Evolutionary conservation across 1,140 invertebrate species (phyloP), one percentile per base, ranked within the genome.

Genomic region (Drosophila navojoa): DNA sequence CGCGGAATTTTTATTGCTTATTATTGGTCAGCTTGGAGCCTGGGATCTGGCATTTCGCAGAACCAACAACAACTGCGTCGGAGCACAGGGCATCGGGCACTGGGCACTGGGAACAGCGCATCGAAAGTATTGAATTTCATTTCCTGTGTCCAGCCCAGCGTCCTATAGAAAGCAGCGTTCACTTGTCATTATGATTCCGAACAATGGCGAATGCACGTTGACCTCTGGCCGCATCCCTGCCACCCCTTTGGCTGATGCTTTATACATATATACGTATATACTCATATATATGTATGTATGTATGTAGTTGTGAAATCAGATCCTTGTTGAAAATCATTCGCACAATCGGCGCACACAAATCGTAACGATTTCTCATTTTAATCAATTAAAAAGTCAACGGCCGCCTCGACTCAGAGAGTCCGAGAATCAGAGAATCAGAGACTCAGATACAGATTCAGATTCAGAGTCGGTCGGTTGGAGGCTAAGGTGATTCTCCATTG

Each of bases 341-440:
- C 77, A 78, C 81, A 91, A 91, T 91, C 90, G 78, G 52, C 77
- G 81, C 77, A 77, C 85, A 80, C 74, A 90, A 85, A 91, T 91
- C 90, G 90, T 81, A 91, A 91, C 90, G 90, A 91, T 90, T 91
- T 91, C 89, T 91, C 84, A 91, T 91, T 91, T 91, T 91, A 91
- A 91, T 91, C 90, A 91, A 91, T 91, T 91, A 91, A 91, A 91
- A 91, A 91, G 90, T 86, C 90, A 91, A 80, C 89, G 87, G 71
- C 68, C 84, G 68, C 42, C 66, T 61, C 15, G 15, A 52, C 42
- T 44, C 13, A 11, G 42, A 42, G 40, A 42, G 0, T 42, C 40
- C 0, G 5, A 29, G 27, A 35, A 7, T 9, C 9, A 9, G 6
- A 38, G 35, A 38, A 3, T 4, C 35, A 38, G 35, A 38, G 4